phyloP scores from a whole-genome alignment of 1,140 invertebrate species.

The Drosophila guanche region DNA sequence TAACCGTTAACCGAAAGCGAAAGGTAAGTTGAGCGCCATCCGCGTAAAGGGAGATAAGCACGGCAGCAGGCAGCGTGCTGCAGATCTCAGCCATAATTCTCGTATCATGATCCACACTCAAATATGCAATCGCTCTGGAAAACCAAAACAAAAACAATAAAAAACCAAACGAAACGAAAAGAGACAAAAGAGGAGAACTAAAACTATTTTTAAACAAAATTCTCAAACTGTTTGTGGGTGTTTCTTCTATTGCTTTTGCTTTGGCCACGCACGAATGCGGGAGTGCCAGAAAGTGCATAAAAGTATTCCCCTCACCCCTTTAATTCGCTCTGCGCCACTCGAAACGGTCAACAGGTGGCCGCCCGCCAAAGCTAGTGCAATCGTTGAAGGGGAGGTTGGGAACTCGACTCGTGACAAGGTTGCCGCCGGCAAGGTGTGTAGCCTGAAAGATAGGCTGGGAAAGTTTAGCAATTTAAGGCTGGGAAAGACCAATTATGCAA shows the following conservation, averaged over 20 bases:
- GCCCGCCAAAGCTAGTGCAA: too few relatives aligned
- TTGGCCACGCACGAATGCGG: slow-evolving; percentile 8
- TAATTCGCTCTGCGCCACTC: background rate
- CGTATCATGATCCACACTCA: background rate
- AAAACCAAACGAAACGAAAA: background rate
- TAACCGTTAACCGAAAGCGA: slow-evolving; percentile 2
- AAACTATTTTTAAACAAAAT: slow-evolving; percentile 36
- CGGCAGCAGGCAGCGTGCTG: too few relatives aligned
- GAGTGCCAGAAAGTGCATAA: slow-evolving; percentile 4
- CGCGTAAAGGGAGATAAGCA: slow-evolving; percentile 6
- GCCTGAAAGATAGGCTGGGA: too few relatives aligned
- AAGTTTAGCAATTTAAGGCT: background rate
- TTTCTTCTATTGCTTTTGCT: slow-evolving; percentile 22
- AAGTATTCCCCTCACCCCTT: too few relatives aligned
- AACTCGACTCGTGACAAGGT: too few relatives aligned
- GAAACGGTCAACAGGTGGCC: slow-evolving; percentile 7
- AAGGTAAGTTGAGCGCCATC: slow-evolving; percentile 25
- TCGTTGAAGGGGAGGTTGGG: too few relatives aligned
- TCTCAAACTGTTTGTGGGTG: background rate
- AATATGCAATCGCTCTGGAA: slow-evolving; percentile 27
- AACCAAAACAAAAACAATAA: background rate
- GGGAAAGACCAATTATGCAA: background rate
- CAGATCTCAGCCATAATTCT: background rate
- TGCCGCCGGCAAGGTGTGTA: too few relatives aligned
- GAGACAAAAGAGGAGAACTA: background rate